These are phyloP conservation scores for Tridacna gigas DNA, from an alignment of 2,888 invertebrate species.

Conservation along the genomic window DNA sequence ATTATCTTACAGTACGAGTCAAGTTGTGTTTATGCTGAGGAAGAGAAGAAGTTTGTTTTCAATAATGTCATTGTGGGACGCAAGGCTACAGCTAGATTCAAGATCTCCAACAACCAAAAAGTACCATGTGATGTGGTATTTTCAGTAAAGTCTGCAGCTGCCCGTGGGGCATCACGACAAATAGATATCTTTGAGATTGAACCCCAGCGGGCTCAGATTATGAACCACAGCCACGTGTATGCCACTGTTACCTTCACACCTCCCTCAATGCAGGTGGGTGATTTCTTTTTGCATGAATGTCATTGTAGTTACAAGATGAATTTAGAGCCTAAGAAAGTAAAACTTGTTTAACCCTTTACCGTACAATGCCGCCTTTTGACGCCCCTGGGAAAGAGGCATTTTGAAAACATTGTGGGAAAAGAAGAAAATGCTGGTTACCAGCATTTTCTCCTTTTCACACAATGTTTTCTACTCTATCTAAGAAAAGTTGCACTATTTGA, in stretches of 20 bases:
- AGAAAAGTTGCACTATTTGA: too few species aligned
- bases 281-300: too few species aligned
- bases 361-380: too few species aligned
- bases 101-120: conserved; percentile 84
- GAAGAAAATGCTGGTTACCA: too few species aligned
- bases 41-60: conserved; percentile 84
- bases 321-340: too few species aligned
- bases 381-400: too few species aligned
- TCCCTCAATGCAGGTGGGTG: conserved; percentile 83
- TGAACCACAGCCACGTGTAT: conserved; percentile 83
- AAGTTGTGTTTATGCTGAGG: conserved; percentile 84
- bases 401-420: too few species aligned
- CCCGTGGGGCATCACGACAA: conserved; percentile 74
- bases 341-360: too few species aligned
- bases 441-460: too few species aligned
- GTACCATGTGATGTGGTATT: conserved; percentile 84
- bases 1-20: conserved; percentile 53
- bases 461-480: too few species aligned
- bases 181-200: conserved; percentile 84
- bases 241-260: conserved; percentile 84
- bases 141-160: conserved; percentile 77
- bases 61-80: conserved; percentile 84
- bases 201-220: conserved; percentile 82
- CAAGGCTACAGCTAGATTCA: conserved; percentile 84
- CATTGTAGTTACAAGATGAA: too few species aligned